These are phyloP conservation scores for Drosophila sulfurigaster DNA, from an alignment of 1,140 invertebrate genomes.

Conservation along the genomic window DNA sequence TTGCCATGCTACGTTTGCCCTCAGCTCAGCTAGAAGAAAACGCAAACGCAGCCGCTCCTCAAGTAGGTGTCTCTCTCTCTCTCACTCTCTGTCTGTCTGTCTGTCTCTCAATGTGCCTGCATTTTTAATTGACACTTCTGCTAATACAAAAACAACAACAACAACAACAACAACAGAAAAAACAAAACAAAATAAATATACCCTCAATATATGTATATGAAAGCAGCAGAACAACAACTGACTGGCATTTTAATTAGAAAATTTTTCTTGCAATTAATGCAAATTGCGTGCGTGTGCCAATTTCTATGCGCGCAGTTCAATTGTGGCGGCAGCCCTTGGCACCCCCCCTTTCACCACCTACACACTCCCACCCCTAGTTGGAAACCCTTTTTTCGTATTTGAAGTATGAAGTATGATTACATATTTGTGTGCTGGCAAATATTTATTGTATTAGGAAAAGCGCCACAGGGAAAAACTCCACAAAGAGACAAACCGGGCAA, in stretches of 20 bases:
- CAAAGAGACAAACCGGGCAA: constrained; percentile 27
- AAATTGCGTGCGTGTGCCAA: constrained; percentile 83
- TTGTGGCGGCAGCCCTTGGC: constrained; percentile 33
- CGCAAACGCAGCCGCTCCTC: constrained; percentile 7
- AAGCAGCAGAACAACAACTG: constrained; percentile 38
- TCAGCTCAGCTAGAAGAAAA: constrained; percentile 71
- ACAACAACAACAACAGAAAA: too few species aligned
- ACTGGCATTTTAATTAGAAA: constrained; percentile 84
- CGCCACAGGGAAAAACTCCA: constrained; percentile 40
- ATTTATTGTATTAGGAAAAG: constrained; percentile 80
- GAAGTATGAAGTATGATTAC: constrained; percentile 76
- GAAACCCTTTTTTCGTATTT: constrained; percentile 55
- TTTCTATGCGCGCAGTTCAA: constrained; percentile 72
- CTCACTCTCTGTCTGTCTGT: constrained; percentile 3
- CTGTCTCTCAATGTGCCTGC: constrained; percentile 14
- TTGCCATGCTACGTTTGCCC: constrained; percentile 71
- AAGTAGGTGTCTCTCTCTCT: constrained; percentile 36
- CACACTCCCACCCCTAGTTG: neutral
- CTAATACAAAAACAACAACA: constrained; percentile 45
- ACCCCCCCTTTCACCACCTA: neutral
- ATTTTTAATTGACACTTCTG: constrained; percentile 80
- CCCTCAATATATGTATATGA: too few species aligned
- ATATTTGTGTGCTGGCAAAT: constrained; percentile 76
- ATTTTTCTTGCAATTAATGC: constrained; percentile 84
- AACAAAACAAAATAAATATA: too few species aligned